Conservation (phyloP, 2,888 invertebrate species). For the Mylabris sibirica region DNA sequence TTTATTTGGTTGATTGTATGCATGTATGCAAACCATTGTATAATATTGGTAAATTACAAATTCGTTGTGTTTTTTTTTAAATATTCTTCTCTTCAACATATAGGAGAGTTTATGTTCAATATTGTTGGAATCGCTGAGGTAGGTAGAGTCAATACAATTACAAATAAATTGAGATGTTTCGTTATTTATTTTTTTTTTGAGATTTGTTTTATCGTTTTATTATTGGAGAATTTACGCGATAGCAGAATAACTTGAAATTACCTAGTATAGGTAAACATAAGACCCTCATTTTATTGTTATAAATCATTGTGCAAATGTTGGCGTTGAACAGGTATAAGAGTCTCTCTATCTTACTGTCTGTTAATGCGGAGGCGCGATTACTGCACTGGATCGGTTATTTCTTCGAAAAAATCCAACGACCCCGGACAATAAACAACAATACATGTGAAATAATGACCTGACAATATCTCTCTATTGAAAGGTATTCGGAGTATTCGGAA, state of each 20-base stretch:
- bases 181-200: background rate
- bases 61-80: slow-evolving; percentile 49
- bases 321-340: slow-evolving; percentile 8
- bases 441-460: background rate
- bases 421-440: background rate
- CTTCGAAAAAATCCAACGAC: background rate
- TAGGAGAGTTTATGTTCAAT: slow-evolving; percentile 51
- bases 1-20: slow-evolving; percentile 36
- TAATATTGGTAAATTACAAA: slow-evolving; percentile 52
- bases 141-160: slow-evolving; percentile 48
- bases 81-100: background rate
- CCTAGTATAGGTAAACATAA: slow-evolving; percentile 15
- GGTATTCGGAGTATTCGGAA: background rate
- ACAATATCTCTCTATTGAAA: background rate
- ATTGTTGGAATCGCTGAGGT: slow-evolving; percentile 49
- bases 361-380: slow-evolving; percentile 11
- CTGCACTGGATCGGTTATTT: slow-evolving; percentile 6
- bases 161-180: slow-evolving; percentile 56
- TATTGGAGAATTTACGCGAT: slow-evolving; percentile 22
- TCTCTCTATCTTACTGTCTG: background rate
- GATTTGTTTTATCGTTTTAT: slow-evolving; percentile 31
- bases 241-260: slow-evolving; percentile 25
- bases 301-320: slow-evolving; percentile 21
- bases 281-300: slow-evolving; percentile 15
- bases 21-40: slow-evolving; percentile 46